Evolutionary conservation across 1,140 invertebrate species (phyloP), one percentile per base, ranked within the genome.

Genomic region (Araneus ventricosus): DNA sequence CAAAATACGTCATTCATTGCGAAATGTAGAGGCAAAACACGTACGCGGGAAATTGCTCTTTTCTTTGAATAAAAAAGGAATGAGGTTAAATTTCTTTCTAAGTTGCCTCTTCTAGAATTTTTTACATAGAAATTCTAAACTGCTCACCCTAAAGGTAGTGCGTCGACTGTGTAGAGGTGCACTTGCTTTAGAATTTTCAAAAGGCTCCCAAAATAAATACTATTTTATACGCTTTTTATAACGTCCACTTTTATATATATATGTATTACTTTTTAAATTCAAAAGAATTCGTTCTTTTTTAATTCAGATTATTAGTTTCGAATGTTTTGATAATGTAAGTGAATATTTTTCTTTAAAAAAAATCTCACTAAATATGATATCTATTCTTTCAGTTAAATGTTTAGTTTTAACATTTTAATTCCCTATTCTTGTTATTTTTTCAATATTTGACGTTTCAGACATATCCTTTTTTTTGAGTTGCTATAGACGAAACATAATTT

Each of bases 1-100:
- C 80, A 82, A 82, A 82, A 82, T 82, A 82, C 80, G 80, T 41
- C 80, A 82, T 41, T 82, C 80, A 82, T 82, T 7, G 80, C 80
- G 39, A 41, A 8, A 82, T 82, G 80, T 27, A 30, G n/a, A 82
- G 39, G 80, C 80, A 52, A 82, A 82, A 82, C 80, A 82, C 80
- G 80, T 82, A 27, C 80, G 41, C n/a, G 39, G 24, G n/a, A 82
- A 82, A 82, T 82, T 82, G 41, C 80, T 52, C 80, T 82, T 52
- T 52, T 30, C 41, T 82, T 82, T 14, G 22, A 27, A 52, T 45
- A 45, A 52, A 82, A 75, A 75, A 27, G 63, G 37, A 75, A 75
- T 34, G 34, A 75, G 70, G 30, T 75, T 34, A 75, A 75, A 75
- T 75, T 75, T 75, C 30, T 75, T 75, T 75, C 17, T 30, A 34